Percentiles rank a stretch among this genome's conserved stretches.
Evolutionary conservation across 2,888 invertebrate species (phyloP).

Genomic region (Agriopis leucophaearia): DNA sequence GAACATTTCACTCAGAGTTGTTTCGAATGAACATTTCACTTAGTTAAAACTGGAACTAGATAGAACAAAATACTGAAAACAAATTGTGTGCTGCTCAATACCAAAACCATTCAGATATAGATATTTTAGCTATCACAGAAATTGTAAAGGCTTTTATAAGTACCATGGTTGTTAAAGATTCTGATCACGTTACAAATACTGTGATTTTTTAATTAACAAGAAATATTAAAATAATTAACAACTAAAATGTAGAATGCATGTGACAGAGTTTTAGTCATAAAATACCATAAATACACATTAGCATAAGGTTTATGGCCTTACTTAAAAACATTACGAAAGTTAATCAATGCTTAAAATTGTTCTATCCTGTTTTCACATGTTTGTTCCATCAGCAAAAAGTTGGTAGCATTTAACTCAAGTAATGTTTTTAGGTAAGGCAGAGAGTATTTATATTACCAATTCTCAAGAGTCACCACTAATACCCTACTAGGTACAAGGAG

Average conservation of each 20-base stretch:
- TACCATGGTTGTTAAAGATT: background rate
- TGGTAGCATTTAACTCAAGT: too few relatives aligned
- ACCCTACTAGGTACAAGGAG: background rate
- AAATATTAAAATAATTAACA: constrained; percentile 6
- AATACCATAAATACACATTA: background rate
- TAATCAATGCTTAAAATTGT: too few relatives aligned
- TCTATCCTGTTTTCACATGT: too few relatives aligned
- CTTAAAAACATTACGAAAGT: too few relatives aligned
- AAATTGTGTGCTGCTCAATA: background rate
- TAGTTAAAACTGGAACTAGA: too few relatives aligned
- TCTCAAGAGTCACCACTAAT: background rate
- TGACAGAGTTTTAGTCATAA: background rate
- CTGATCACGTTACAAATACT: background rate
- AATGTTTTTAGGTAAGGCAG: too few relatives aligned
- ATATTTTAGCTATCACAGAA: background rate
- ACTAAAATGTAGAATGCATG: background rate
- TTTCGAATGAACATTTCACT: background rate
- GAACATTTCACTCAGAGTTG: background rate
- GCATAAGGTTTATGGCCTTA: background rate
- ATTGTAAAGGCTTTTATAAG: background rate
- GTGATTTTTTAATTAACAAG: constrained; percentile 1
- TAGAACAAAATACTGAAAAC: background rate
- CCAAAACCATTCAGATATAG: background rate
- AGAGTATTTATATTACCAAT: background rate
- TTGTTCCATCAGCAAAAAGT: too few relatives aligned